Percentiles rank a stretch among this genome's conserved stretches.
Conservation (phyloP, 2,113 vertebrate genomes). For the Rhinoptilus africanus region DNA sequence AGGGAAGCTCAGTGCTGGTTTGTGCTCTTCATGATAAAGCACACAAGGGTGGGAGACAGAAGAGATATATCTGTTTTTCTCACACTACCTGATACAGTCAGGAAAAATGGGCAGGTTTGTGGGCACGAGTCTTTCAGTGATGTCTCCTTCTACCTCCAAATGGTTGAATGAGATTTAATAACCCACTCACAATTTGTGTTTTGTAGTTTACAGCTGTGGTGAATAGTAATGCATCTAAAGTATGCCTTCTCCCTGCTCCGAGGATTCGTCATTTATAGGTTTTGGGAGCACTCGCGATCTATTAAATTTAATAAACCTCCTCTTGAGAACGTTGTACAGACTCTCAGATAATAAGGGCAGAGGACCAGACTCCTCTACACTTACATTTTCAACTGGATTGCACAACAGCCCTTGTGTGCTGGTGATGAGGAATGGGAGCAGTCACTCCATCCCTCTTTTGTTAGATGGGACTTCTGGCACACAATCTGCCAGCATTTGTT, state of each 20-base stretch:
- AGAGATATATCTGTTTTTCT: neutral
- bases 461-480: slow-evolving; percentile 35
- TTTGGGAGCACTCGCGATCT: neutral
- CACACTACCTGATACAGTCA: neutral
- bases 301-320: slow-evolving; percentile 24
- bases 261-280: neutral
- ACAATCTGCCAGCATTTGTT: neutral
- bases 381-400: slow-evolving; percentile 13
- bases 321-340: neutral
- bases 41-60: neutral
- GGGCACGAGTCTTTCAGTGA: neutral
- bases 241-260: neutral
- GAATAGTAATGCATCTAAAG: neutral
- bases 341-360: neutral
- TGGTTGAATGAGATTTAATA: neutral
- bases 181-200: neutral
- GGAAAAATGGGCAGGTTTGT: neutral
- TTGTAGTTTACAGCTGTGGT: neutral
- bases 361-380: neutral
- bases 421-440: neutral
- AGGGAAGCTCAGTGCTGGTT: neutral
- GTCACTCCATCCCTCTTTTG: slow-evolving; percentile 4
- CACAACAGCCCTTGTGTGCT: neutral
- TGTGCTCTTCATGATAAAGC: neutral
- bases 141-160: neutral